Evolutionary conservation across 2,888 invertebrate genomes (phyloP).

Genomic region (Diaphora mendica): DNA sequence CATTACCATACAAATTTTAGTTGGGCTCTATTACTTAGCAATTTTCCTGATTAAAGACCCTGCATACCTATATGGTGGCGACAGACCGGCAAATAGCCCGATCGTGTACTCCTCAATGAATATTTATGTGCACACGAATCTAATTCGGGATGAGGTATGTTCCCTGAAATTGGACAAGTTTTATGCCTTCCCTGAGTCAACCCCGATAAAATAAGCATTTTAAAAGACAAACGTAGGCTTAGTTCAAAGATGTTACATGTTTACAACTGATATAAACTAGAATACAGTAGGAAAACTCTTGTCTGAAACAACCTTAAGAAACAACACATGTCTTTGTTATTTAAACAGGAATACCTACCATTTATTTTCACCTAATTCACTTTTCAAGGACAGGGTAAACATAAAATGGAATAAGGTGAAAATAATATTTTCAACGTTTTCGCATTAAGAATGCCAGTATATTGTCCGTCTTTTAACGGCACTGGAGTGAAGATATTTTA

Average conservation of each 20-base stretch:
- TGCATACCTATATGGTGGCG: conserved; percentile 66
- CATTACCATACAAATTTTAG: conserved; percentile 77
- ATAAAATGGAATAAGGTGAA: conserved; percentile 41
- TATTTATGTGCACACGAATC: conserved; percentile 71
- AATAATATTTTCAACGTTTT: conserved; percentile 26
- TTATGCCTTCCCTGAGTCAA: conserved; percentile 32
- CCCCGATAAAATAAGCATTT: conserved; percentile 7
- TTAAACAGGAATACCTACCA: too few species aligned
- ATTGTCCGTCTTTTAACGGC: conserved; percentile 24
- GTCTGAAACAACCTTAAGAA: background rate
- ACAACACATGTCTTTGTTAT: background rate
- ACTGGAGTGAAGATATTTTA: conserved; percentile 11
- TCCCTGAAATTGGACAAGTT: conserved; percentile 47
- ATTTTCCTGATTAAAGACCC: conserved; percentile 78
- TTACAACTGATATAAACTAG: conserved; percentile 1
- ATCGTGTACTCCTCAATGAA: conserved; percentile 71
- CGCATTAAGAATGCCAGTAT: conserved; percentile 28
- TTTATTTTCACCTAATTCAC: background rate
- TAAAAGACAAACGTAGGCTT: background rate
- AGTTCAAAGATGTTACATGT: background rate
- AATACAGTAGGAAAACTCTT: background rate
- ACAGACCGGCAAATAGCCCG: conserved; percentile 79
- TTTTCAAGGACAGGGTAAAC: too few species aligned
- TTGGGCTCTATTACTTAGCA: conserved; percentile 74
- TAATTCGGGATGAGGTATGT: conserved; percentile 64